These are phyloP conservation scores for Escarpia spicata DNA, from an alignment of 2,888 invertebrate genomes.

Conservation along the genomic window DNA sequence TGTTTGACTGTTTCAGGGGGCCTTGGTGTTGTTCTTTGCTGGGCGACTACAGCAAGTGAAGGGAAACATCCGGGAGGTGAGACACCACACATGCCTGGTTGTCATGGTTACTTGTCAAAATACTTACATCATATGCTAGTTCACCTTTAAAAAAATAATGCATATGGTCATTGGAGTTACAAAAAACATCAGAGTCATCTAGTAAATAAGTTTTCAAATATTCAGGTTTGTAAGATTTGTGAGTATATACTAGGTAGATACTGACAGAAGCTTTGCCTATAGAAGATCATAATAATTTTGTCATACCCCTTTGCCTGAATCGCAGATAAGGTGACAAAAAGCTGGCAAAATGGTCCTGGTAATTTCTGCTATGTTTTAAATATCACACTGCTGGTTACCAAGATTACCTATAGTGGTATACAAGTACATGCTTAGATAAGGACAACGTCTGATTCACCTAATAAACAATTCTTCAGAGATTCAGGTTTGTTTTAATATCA, in stretches of 20 bases:
- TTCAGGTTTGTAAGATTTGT: not conserved
- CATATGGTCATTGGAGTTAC: not conserved
- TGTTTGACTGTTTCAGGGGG: slow-evolving; percentile 72
- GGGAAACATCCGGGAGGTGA: slow-evolving; percentile 75
- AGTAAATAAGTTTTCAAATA: not conserved
- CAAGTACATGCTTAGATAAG: too few species aligned
- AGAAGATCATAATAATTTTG: too few species aligned
- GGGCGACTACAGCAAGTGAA: slow-evolving; percentile 85
- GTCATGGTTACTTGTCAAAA: not conserved
- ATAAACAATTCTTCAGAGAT: too few species aligned
- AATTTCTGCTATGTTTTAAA: too few species aligned
- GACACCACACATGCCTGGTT: slow-evolving; percentile 29
- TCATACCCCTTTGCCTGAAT: not conserved
- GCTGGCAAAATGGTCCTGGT: too few species aligned
- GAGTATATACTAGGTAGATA: not conserved
- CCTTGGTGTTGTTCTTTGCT: slow-evolving; percentile 91
- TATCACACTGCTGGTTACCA: too few species aligned
- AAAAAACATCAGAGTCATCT: not conserved
- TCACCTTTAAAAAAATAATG: not conserved
- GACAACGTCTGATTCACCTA: too few species aligned
- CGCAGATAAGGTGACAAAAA: too few species aligned
- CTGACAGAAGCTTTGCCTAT: too few species aligned
- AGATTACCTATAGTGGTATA: too few species aligned
- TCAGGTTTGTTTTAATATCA: too few species aligned
- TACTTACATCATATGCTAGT: not conserved